Evolutionary conservation across 2,797 vertebrate genomes (phyloP).

Genomic region (Bradypus variegatus): DNA sequence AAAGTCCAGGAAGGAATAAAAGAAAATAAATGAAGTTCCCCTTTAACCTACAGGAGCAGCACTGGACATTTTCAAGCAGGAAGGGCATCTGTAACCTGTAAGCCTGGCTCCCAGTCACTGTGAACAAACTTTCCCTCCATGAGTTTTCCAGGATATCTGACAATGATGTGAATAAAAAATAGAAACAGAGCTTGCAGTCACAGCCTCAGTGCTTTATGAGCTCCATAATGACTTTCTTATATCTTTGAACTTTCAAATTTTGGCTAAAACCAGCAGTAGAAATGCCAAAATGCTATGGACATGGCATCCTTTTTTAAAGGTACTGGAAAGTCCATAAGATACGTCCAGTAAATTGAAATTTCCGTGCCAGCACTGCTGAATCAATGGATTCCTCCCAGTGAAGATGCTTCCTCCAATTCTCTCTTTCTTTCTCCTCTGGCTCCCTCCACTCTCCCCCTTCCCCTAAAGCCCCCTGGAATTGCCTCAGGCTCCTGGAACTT

Average conservation of each 20-base stretch:
- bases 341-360: constrained; percentile 59
- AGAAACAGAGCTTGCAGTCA: not conserved
- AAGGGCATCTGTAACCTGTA: not conserved
- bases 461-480: not conserved
- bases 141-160: not conserved
- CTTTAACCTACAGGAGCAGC: not conserved
- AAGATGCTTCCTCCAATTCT: not conserved
- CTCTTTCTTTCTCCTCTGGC: not conserved
- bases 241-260: constrained; percentile 48
- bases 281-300: constrained; percentile 38
- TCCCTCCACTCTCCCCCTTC: not conserved
- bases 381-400: constrained; percentile 44
- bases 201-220: not conserved
- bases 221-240: constrained; percentile 21
- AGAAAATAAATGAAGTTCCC: not conserved
- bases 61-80: too few species aligned
- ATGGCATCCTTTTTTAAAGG: constrained; percentile 42
- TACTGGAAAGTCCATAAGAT: constrained; percentile 39
- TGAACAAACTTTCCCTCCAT: not conserved
- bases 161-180: not conserved
- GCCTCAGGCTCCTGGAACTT: constrained; percentile 55
- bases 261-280: constrained; percentile 44
- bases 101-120: accelerated
- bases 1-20: not conserved
- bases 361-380: constrained; percentile 42